Percentiles rank a stretch among this genome's conserved stretches.
Evolutionary conservation across 2,797 vertebrate genomes (phyloP).

Genomic region (Liasis olivaceus): DNA sequence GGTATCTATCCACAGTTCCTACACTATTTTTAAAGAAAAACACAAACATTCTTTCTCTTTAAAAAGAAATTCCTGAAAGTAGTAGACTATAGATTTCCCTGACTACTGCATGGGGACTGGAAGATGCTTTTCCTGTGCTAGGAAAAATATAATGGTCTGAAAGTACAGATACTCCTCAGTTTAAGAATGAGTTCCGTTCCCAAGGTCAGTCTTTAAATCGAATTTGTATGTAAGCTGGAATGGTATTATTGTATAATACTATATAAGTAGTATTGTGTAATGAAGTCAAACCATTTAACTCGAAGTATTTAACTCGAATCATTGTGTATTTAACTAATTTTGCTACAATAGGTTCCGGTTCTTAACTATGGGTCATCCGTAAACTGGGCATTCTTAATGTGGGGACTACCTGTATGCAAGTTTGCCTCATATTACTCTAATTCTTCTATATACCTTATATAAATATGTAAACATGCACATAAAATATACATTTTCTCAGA

Average conservation of each 20-base stretch:
- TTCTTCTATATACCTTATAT: not conserved
- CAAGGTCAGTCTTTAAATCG: too few relatives aligned
- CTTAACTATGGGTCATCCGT: too few relatives aligned
- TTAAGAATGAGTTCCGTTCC: too few relatives aligned
- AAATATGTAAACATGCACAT: not conserved
- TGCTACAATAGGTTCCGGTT: too few relatives aligned
- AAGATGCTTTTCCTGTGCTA: not conserved
- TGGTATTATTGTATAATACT: too few relatives aligned
- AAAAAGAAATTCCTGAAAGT: not conserved
- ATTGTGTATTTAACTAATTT: too few relatives aligned
- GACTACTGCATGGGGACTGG: not conserved
- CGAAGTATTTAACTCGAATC: too few relatives aligned
- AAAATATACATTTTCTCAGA: not conserved
- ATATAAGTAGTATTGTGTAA: too few relatives aligned
- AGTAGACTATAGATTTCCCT: not conserved
- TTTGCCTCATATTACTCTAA: not conserved
- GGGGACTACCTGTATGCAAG: not conserved
- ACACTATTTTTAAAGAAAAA: not conserved
- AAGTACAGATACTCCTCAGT: too few relatives aligned
- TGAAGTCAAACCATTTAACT: too few relatives aligned
- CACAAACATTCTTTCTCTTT: not conserved
- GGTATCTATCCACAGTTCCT: not conserved
- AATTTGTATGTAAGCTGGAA: too few relatives aligned
- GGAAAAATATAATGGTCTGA: not conserved
- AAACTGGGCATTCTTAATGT: too few relatives aligned